Evolutionary conservation across 2,797 vertebrate species (phyloP).

Genomic region (Microctenopoma lineatum): DNA sequence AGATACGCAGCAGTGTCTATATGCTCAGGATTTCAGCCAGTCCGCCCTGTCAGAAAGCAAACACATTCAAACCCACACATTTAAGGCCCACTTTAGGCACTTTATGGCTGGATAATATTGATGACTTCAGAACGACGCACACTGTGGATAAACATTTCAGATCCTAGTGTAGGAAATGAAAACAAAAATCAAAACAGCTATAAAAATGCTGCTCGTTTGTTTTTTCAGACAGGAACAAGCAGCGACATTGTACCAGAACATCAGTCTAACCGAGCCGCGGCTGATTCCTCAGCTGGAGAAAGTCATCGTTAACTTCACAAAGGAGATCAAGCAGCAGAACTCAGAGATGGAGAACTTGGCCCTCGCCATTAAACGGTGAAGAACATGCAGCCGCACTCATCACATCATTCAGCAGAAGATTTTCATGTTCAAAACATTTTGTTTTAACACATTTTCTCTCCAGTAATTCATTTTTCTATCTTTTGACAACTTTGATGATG

Average conservation of each 20-base stretch:
- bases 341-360: constrained; percentile 95
- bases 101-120: constrained; percentile 1
- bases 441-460: not conserved
- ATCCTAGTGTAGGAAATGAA: too few species aligned
- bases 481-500: too few species aligned
- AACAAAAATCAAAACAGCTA: not conserved
- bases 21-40: constrained; percentile 49
- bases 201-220: too few species aligned
- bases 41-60: constrained; percentile 51
- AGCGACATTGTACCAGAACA: constrained; percentile 93
- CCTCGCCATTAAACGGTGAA: constrained; percentile 92
- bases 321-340: constrained; percentile 92
- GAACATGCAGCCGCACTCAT: not conserved
- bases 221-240: constrained; percentile 88
- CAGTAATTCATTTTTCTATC: not conserved
- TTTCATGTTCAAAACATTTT: not conserved
- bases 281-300: constrained; percentile 92
- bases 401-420: not conserved
- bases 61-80: constrained; percentile 33
- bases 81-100: constrained; percentile 18
- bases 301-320: constrained; percentile 91
- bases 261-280: constrained; percentile 91
- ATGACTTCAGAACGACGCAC: not conserved
- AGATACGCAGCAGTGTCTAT: constrained; percentile 55
- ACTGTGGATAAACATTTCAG: not conserved